Percentiles rank a stretch among this genome's conserved stretches.
Conservation (phyloP, 2,113 vertebrate genomes). For the Mobula hypostoma region DNA sequence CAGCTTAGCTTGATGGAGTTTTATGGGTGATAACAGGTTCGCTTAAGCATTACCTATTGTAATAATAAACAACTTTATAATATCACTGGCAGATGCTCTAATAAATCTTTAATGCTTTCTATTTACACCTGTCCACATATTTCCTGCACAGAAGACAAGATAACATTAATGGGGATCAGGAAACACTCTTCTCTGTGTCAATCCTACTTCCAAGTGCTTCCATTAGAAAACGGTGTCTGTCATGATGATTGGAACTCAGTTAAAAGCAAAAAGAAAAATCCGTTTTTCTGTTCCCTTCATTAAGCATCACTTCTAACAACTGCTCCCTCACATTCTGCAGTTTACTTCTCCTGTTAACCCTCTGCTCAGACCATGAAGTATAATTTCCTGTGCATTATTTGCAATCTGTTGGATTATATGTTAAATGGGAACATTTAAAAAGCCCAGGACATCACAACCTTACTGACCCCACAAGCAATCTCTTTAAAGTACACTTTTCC, state of each 20-base stretch:
- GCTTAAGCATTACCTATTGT: conserved; percentile 34
- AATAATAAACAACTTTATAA: conserved; percentile 38
- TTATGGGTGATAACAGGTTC: conserved; percentile 37
- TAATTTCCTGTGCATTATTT: neutral
- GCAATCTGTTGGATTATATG: neutral
- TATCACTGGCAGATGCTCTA: conserved; percentile 29
- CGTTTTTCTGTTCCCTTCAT: neutral
- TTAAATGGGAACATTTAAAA: neutral
- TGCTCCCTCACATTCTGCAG: neutral
- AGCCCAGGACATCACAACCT: no score
- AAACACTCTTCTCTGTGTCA: neutral
- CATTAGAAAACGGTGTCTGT: neutral
- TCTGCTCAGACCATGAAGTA: neutral
- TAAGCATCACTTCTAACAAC: neutral
- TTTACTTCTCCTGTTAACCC: neutral
- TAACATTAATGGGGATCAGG: conserved; percentile 7
- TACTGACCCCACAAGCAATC: no score
- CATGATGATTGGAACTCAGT: neutral
- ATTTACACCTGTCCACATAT: conserved; percentile 36
- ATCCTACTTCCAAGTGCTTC: conserved; percentile 9
- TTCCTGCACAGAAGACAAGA: conserved; percentile 9
- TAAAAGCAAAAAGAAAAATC: neutral
- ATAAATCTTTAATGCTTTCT: conserved; percentile 37
- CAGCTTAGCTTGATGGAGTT: conserved; percentile 35
- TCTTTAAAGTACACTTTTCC: no score